Evolutionary conservation across 64 coral and sea anemone species (phyloP), one percentile per base, ranked within the genome.

Genomic region (Stichodactyla helianthus): DNA sequence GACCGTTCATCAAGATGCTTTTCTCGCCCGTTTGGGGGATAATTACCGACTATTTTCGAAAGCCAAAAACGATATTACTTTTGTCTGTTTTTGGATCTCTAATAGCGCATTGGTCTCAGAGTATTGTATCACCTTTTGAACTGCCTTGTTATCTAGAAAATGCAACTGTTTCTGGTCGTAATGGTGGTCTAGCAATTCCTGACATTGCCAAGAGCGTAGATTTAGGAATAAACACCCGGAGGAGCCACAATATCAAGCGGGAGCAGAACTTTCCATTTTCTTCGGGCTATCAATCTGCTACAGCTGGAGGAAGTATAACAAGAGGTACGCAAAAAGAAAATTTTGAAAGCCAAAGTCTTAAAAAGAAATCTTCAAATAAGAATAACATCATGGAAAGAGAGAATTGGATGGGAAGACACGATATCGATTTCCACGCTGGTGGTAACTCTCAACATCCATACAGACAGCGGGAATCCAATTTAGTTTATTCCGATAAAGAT

Each of bases 1-100:
- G 94, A 59, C 94, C 94, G 10, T 96, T 96, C 60, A 83, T 96
- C 3, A 96, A 90, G 50, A 96, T 92, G 54, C 51, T 96, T 44
- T 92, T 88, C 10, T 96, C 94, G 17, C 94, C 94, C 35, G 83
- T 96, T 10, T 96, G 94, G 94, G 94, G 94, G 16, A 93, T 96
- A 79, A 53, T 93, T 5, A 92, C 94, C 2, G 94, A 96, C 71
- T 50, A 77, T 1, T 93, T 89, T 60, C 81, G 89, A 11, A 82
- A 88, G 59, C 94, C 94, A 13, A 96, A 96, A 70, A 12, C 89
- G 2, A 96, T 96, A n/a, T 91, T 96, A 22, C 85, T 96, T 8
- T 52, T 96, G 22, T 96, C 94, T 1, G 87, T 96, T 68, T 79
- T 96, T 28, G 94, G 91, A 53, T 79, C 88, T 14, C 50, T 92